Conservation (phyloP, 92 coral and sea anemone genomes). For the Palythoa grandiflora region DNA sequence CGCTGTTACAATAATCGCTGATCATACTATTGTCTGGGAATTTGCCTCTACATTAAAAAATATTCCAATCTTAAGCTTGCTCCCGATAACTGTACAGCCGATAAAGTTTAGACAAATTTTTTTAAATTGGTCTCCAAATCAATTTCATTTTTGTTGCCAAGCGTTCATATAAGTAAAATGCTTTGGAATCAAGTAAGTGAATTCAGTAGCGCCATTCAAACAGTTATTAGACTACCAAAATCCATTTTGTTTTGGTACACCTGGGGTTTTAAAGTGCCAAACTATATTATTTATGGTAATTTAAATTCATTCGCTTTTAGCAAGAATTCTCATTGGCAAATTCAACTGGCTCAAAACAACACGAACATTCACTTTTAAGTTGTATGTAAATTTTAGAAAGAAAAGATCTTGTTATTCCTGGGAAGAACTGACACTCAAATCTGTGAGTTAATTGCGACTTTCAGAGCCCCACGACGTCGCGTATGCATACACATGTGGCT, state of each 20-base stretch:
- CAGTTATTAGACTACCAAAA: constrained; percentile 21
- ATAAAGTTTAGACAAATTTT: not conserved
- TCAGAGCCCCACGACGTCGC: constrained; percentile 38
- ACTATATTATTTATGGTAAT: constrained; percentile 40
- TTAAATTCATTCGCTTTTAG: constrained; percentile 2
- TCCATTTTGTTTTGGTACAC: constrained; percentile 11
- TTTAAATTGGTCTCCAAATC: not conserved
- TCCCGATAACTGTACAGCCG: not conserved
- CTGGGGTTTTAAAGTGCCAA: constrained; percentile 33
- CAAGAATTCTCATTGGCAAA: constrained; percentile 43
- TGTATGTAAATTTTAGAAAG: constrained; percentile 75
- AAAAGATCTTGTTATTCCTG: constrained; percentile 71
- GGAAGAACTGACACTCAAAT: constrained; percentile 61
- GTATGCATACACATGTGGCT: constrained; percentile 6
- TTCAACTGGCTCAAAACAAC: constrained; percentile 45
- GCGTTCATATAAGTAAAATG: not conserved
- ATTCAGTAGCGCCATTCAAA: not conserved
- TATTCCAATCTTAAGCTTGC: not conserved
- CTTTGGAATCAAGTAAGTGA: not conserved
- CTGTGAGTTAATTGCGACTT: constrained; percentile 70
- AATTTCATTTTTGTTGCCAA: not conserved
- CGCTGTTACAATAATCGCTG: not conserved
- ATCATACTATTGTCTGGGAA: not conserved
- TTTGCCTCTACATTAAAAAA: not conserved
- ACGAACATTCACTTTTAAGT: constrained; percentile 28